Evolutionary conservation across 2,888 invertebrate genomes (phyloP).

Genomic region (Thymelicus sylvestris): DNA sequence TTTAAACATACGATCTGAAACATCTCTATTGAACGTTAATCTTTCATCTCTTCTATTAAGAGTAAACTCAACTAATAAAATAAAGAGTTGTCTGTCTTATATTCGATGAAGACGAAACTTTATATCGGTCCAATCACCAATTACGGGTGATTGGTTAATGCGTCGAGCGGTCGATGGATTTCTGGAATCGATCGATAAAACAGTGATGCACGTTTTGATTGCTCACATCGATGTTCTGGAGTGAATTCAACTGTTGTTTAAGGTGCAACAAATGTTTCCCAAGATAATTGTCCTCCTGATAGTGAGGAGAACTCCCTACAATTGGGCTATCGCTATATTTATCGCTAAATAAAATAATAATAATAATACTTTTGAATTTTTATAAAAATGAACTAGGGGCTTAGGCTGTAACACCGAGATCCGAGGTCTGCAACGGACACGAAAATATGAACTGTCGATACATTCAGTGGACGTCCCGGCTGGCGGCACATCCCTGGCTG

Average conservation of each 20-base stretch:
- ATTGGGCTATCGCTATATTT: no score
- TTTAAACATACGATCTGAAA: not conserved
- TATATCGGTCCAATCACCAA: slow-evolving; percentile 25
- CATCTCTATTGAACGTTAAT: no score
- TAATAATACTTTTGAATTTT: no score
- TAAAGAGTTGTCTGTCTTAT: not conserved
- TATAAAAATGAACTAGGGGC: no score
- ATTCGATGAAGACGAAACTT: slow-evolving; percentile 21
- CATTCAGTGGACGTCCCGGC: not conserved
- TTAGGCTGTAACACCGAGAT: no score
- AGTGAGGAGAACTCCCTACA: no score
- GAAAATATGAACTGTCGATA: not conserved
- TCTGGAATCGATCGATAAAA: slow-evolving; percentile 25
- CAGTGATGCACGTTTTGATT: slow-evolving; percentile 10
- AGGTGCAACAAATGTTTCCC: no score
- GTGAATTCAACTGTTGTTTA: no score
- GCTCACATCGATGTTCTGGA: not conserved
- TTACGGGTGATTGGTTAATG: slow-evolving; percentile 26
- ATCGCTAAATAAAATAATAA: no score
- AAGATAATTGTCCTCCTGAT: no score
- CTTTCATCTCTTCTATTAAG: not conserved
- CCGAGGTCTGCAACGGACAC: no score
- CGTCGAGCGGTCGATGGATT: slow-evolving; percentile 9
- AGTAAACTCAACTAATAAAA: not conserved
- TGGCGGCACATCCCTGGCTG: not conserved